Base-by-base conservation (phyloP, 2,888 invertebrate genomes). In the Melieria picta region DNA sequence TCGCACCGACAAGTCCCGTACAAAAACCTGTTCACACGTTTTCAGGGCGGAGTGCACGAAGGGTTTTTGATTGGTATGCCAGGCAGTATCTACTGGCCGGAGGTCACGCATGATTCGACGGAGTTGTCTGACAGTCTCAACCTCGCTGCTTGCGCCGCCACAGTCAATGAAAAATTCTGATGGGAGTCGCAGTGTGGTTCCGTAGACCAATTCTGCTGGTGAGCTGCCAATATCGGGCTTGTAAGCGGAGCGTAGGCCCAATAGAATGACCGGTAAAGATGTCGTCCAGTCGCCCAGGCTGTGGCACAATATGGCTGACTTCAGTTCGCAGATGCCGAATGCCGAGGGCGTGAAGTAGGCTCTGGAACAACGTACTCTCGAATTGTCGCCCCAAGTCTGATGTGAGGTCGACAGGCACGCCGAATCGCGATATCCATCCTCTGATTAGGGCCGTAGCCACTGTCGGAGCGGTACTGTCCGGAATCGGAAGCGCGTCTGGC, bases 201-300 rank as follows among this genome's bases (percentile, higher is more conserved):
- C 55, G 13, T 65, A 52, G 4, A 65, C 11, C 6, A 64, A 4
- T 1, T 50, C 52, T 3, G 52, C 50, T 50, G 52, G 64, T 13
- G 16, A 30, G 6, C 50, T 52, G 11, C 42, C 50, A 30, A 57
- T 10, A 7, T 64, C 64, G 42, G 1, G 5, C 55, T 64, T 64
- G 45, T 47, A 55, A 1, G 47, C n/a, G 47, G 43, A 43, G 6
- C 13, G 68, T 42, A 45, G 13, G 10, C 45, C 62, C 69, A 57
- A 65, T 11, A 64, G n/a, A 43, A 64, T 64, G 10, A 64, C 7
- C n/a, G 64, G 55, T 13, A 64, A 43, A 13, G 6, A 64, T 5
- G 61, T 6, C 43, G 88, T 81, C 88, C 87, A 88, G 0, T 64
- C 65, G 45, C 70, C 71, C 7, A 30, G 11, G 9, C 50, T 30